These are phyloP conservation scores for Percopsis transmontana DNA, from an alignment of 2,113 vertebrate species.

Conservation along the genomic window DNA sequence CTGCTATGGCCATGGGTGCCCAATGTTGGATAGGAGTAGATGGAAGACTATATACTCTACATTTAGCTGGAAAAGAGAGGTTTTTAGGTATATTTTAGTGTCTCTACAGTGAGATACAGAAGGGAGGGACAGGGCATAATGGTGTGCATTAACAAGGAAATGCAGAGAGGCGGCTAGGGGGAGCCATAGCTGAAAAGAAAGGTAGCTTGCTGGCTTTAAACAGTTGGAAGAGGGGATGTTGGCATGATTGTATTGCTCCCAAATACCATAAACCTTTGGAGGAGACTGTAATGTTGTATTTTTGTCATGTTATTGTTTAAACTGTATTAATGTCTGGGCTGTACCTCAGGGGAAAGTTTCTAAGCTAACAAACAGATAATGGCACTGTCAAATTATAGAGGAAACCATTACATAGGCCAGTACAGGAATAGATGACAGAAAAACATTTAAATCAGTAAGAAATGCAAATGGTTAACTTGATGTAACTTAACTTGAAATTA, in stretches of 20 bases:
- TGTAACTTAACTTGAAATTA: not conserved
- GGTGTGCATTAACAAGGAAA: constrained; percentile 71
- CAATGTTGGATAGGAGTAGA: constrained; percentile 34
- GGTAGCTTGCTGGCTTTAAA: constrained; percentile 33
- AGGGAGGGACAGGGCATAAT: constrained; percentile 63
- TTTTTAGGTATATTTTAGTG: constrained; percentile 62
- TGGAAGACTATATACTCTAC: constrained; percentile 18
- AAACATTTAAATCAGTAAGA: not conserved
- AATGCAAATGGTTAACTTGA: not conserved
- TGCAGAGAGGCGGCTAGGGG: constrained; percentile 76
- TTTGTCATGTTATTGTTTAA: constrained; percentile 30
- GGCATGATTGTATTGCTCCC: constrained; percentile 40
- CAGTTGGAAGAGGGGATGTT: constrained; percentile 9
- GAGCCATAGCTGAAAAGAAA: constrained; percentile 70
- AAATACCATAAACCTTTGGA: constrained; percentile 37
- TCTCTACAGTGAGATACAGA: constrained; percentile 29
- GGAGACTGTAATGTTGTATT: constrained; percentile 36
- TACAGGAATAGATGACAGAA: not conserved
- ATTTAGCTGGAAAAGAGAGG: constrained; percentile 17
- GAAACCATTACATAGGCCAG: constrained; percentile 22
- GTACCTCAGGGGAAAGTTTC: constrained; percentile 37
- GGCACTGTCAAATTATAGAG: constrained; percentile 42
- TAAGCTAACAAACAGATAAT: constrained; percentile 36
- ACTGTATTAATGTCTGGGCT: constrained; percentile 16
- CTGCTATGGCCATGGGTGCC: constrained; percentile 26